Conservation (phyloP, 2,888 invertebrate genomes). For the Carterocephalus palaemon region DNA sequence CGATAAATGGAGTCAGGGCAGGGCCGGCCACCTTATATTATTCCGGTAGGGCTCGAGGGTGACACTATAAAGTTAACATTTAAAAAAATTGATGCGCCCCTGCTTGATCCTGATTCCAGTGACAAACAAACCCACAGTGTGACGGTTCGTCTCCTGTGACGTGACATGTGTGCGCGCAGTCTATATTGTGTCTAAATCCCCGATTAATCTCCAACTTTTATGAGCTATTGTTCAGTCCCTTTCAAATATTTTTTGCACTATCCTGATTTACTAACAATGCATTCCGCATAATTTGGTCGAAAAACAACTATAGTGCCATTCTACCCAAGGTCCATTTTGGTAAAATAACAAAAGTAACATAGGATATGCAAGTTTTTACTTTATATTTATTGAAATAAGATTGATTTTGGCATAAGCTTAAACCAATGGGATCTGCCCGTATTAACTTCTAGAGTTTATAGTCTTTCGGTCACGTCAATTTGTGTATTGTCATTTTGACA, state of each 20-base stretch:
- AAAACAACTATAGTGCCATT: conserved; percentile 33
- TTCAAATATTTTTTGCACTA: conserved; percentile 53
- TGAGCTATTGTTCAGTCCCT: conserved; percentile 73
- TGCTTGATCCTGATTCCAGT: conserved; percentile 40
- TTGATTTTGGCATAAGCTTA: conserved; percentile 33
- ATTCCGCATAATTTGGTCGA: conserved; percentile 26
- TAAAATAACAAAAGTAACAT: background rate
- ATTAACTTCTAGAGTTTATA: conserved; percentile 74
- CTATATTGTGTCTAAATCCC: conserved; percentile 73
- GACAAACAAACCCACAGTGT: conserved; percentile 47
- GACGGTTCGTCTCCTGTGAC: conserved; percentile 40
- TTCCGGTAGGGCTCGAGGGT: too few species aligned
- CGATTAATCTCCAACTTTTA: conserved; percentile 77
- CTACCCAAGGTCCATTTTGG: conserved; percentile 7
- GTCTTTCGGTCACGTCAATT: conserved; percentile 76
- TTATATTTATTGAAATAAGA: conserved; percentile 31
- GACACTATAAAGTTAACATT: too few species aligned
- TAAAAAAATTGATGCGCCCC: conserved; percentile 17
- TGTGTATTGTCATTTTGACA: conserved; percentile 77
- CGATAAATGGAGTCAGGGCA: background rate
- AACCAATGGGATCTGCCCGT: conserved; percentile 36
- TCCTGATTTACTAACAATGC: conserved; percentile 49
- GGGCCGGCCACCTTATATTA: too few species aligned
- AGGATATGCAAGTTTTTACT: conserved; percentile 26
- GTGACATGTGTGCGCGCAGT: conserved; percentile 62